Evolutionary conservation across 35 echinoderm and acorn worm genomes (phyloP).

Genomic region (Lytechinus pictus): DNA sequence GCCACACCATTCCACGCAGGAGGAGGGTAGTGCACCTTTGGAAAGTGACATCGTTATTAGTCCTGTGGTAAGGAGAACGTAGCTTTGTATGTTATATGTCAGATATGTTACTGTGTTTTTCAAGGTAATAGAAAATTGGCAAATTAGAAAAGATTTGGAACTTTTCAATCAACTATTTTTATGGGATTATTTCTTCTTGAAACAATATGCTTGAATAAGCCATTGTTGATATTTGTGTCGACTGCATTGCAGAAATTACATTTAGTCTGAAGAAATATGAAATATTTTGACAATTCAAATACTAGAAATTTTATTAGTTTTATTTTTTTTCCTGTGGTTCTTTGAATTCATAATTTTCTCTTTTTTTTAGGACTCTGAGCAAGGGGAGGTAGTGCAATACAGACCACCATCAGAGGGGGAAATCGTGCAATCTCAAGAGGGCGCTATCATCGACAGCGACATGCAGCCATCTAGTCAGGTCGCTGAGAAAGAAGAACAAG

Average conservation of each 20-base stretch:
- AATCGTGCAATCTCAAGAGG: constrained; percentile 70
- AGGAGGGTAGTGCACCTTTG: background rate
- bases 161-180: no score
- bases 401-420: constrained; percentile 41
- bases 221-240: background rate
- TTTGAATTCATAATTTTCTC: background rate
- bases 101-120: background rate
- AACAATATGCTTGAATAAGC: background rate
- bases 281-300: no score
- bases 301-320: no score
- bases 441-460: constrained; percentile 67
- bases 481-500: background rate
- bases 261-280: background rate
- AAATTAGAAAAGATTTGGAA: no score
- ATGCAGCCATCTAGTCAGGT: constrained; percentile 74
- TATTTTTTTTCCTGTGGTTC: no score
- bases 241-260: background rate
- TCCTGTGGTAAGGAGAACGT: background rate
- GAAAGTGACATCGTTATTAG: constrained; percentile 28
- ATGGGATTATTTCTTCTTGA: background rate
- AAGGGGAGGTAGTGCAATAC: constrained; percentile 60
- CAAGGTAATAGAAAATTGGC: no score
- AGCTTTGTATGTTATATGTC: background rate
- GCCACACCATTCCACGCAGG: background rate
- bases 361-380: background rate